phyloP scores from a whole-genome alignment of 1,140 invertebrate species.

The Periplaneta americana region DNA sequence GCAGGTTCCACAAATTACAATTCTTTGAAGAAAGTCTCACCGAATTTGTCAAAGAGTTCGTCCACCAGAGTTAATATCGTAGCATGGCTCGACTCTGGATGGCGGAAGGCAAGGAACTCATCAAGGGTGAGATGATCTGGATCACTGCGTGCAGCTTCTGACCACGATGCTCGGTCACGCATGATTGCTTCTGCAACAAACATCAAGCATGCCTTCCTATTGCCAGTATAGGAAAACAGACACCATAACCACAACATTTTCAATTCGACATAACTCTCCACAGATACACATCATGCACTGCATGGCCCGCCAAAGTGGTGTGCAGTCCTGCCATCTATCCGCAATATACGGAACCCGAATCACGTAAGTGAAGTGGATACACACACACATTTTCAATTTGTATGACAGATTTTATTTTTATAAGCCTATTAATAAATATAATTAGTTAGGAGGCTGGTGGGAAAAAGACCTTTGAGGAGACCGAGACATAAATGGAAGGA shows the following conservation, averaged over 20 bases:
- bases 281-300: too few relatives aligned
- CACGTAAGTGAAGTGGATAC: too few relatives aligned
- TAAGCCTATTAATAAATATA: too few relatives aligned
- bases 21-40: constrained; percentile 34
- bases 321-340: too few relatives aligned
- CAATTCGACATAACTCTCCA: background rate
- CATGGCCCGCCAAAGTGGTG: too few relatives aligned
- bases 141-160: constrained; percentile 66
- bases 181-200: constrained; percentile 55
- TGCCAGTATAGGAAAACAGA: constrained; percentile 3
- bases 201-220: too few relatives aligned
- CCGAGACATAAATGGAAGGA: too few relatives aligned
- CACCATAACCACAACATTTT: background rate
- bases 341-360: too few relatives aligned
- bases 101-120: constrained; percentile 75
- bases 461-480: too few relatives aligned
- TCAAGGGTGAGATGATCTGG: constrained; percentile 67
- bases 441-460: too few relatives aligned
- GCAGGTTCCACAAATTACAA: background rate
- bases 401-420: background rate
- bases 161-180: constrained; percentile 71
- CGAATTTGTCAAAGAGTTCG: constrained; percentile 68
- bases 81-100: constrained; percentile 73
- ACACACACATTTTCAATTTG: background rate
- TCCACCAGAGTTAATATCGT: constrained; percentile 67